Base-by-base conservation (phyloP, 2,888 invertebrate genomes). In the Dryomyza anilis region DNA sequence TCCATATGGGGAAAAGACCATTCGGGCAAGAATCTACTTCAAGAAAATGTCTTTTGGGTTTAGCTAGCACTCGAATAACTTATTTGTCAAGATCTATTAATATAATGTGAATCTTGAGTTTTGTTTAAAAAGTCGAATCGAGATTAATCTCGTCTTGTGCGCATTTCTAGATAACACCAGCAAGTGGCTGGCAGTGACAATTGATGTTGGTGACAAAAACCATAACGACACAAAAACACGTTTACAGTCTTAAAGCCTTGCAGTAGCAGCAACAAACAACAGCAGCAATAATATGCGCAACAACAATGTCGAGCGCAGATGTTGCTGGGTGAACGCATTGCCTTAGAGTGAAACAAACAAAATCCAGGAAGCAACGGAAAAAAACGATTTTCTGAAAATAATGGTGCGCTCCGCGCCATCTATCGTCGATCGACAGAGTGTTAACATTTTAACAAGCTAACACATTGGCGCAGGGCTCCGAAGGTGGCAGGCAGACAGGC, bases 151-250 rank as follows among this genome's bases (percentile, higher is more conserved):
- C n/a, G n/a, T n/a, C n/a, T n/a, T n/a, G n/a, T n/a, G n/a, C n/a
- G n/a, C 53, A 30, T 19, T 19, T 43, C 6, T 16, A 16, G 43
- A 19, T 8, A 43, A 43, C 43, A 43, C 43, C 19, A 16, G 43
- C 43, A 43, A 43, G 23, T 29, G 14, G 25, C 52, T 12, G 14
- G 48, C 29, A 53, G 53, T 61, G 61, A 53, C 61, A 61, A 61
- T 61, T 61, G 61, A 61, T 43, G 61, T 53, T 61, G 53, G 29
- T 61, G 61, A 61, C 61, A 61, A 53, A 61, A 61, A 61, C 52
- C 61, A 61, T 61, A 61, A 61, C 61, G 61, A 61, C 61, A 61
- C 61, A 53, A 61, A 61, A 53, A 53, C 61, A 61, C 61, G 61
- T 61, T 61, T 53, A 61, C 53, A 61, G 16, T 33, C 33, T 23